These are phyloP conservation scores for Schizotus pectinicornis DNA, from an alignment of 2,888 invertebrate genomes.

Conservation along the genomic window DNA sequence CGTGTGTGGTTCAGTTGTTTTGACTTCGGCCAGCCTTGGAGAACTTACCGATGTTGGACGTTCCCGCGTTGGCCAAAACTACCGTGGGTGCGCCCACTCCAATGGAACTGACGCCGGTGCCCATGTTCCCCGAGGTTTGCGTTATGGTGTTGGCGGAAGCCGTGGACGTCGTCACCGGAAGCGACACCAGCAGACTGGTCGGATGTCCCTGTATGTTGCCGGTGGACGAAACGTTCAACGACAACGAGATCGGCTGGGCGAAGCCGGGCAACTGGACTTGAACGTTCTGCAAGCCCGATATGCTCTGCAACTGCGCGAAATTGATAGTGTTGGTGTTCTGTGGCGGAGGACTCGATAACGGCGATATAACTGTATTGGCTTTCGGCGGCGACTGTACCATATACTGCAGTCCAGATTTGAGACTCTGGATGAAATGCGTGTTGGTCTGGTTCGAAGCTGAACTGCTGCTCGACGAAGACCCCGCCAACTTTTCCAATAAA, in stretches of 20 bases:
- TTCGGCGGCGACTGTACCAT: slow-evolving; percentile 47
- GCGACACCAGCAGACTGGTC: slow-evolving; percentile 54
- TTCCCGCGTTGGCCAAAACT: slow-evolving; percentile 51
- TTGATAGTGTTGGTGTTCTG: slow-evolving; percentile 74
- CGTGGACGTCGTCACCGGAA: slow-evolving; percentile 53
- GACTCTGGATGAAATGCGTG: slow-evolving; percentile 49
- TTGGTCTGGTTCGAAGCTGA: slow-evolving; percentile 30
- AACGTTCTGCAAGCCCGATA: slow-evolving; percentile 79
- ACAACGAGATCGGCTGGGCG: slow-evolving; percentile 83
- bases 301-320: slow-evolving; percentile 69
- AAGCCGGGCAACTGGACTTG: slow-evolving; percentile 83
- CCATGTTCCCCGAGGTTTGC: slow-evolving; percentile 40
- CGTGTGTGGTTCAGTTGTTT: too few species aligned
- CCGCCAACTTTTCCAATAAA: slow-evolving; percentile 62
- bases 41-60: slow-evolving; percentile 51
- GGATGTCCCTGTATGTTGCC: slow-evolving; percentile 61
- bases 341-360: slow-evolving; percentile 65
- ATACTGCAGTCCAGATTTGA: slow-evolving; percentile 42
- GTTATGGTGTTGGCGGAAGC: slow-evolving; percentile 56
- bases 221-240: slow-evolving; percentile 74
- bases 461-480: slow-evolving; percentile 50
- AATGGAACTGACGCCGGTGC: slow-evolving; percentile 33
- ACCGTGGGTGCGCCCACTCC: slow-evolving; percentile 50
- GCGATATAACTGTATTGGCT: slow-evolving; percentile 59
- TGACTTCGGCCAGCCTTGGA: too few species aligned